phyloP scores from a whole-genome alignment of 2,797 vertebrate genomes.

The Taenioides sp. region DNA sequence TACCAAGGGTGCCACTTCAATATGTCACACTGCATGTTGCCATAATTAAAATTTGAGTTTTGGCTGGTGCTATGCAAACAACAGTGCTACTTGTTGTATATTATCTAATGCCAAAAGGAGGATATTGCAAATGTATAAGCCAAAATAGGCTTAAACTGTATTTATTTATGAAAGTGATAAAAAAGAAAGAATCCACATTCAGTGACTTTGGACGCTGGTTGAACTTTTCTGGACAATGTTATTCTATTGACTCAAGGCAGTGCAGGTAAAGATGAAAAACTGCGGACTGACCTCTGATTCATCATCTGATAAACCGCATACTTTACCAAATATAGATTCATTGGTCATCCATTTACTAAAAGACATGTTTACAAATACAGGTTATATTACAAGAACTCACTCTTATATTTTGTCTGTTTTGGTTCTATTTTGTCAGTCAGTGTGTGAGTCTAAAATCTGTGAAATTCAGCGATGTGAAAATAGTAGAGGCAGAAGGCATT shows the following conservation, averaged over 20 bases:
- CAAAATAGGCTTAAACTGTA: neutral
- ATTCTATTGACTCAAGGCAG: constrained; percentile 14
- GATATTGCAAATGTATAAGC: neutral
- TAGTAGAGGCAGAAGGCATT: neutral
- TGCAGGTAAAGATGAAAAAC: constrained; percentile 13
- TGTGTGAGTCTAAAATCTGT: neutral
- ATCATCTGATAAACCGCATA: constrained; percentile 2
- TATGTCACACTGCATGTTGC: too few species aligned
- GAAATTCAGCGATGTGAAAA: neutral
- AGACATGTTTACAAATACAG: neutral
- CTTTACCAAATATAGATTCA: constrained; percentile 2
- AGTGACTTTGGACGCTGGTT: neutral
- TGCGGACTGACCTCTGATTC: constrained; percentile 13
- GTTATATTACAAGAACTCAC: neutral
- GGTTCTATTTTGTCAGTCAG: neutral
- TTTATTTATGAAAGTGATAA: neutral
- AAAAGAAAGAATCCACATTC: neutral
- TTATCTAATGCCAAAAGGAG: neutral
- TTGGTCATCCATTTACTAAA: constrained; percentile 7
- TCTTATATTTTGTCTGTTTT: neutral
- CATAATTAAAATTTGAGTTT: neutral
- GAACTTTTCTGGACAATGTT: neutral
- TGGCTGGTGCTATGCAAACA: neutral
- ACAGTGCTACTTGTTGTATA: neutral
- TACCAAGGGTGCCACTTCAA: too few species aligned